phyloP scores from a whole-genome alignment of 2,113 vertebrate species.

The Lophochroa leadbeateri region DNA sequence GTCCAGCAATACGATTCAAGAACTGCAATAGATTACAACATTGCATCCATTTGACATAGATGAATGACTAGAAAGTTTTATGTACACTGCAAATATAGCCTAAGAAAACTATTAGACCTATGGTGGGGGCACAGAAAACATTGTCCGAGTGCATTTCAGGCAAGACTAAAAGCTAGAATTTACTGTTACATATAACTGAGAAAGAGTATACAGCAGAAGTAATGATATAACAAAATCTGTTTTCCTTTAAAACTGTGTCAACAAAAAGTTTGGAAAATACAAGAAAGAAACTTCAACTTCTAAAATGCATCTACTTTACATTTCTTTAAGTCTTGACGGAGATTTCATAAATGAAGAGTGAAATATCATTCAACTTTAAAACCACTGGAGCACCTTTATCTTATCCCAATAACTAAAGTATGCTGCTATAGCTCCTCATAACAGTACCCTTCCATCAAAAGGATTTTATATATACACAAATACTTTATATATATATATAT shows the following conservation, averaged over 20 bases:
- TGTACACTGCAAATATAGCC: not conserved
- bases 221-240: not conserved
- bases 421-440: not conserved
- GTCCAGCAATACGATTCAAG: not conserved
- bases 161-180: not conserved
- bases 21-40: not conserved
- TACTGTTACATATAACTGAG: not conserved
- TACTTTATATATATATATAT: not conserved
- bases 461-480: not conserved
- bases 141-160: not conserved
- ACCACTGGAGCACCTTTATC: not conserved
- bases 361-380: not conserved
- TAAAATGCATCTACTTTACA: not conserved
- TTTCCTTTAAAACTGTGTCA: not conserved
- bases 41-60: not conserved
- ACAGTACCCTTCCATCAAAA: not conserved
- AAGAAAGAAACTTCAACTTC: not conserved
- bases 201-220: not conserved
- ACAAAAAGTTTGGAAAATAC: not conserved
- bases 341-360: not conserved
- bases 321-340: not conserved
- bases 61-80: not conserved
- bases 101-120: not conserved
- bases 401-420: not conserved
- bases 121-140: not conserved